Evolutionary conservation across 2,888 invertebrate species (phyloP).

Genomic region (Tipula lateralis): DNA sequence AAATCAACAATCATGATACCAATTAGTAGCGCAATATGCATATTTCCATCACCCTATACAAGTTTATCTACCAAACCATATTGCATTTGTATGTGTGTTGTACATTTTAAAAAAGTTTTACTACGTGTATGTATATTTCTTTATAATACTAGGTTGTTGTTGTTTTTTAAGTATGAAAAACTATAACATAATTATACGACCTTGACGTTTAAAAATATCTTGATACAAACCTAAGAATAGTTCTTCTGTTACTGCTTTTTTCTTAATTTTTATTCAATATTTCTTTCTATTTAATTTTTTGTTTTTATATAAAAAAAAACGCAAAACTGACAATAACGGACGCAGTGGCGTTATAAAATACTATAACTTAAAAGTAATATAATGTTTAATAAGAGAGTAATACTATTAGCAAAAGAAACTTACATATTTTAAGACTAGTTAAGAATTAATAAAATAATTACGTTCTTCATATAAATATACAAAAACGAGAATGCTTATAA

Average conservation of each 20-base stretch:
- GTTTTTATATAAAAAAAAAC: background rate
- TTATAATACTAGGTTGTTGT: background rate
- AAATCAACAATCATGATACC: background rate
- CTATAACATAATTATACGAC: background rate
- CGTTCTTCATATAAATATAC: background rate
- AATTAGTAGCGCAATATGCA: background rate
- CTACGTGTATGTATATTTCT: background rate
- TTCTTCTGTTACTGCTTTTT: background rate
- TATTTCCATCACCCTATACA: background rate
- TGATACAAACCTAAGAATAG: background rate
- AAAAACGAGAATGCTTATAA: background rate
- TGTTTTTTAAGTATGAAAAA: background rate
- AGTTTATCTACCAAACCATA: background rate
- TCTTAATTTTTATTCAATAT: background rate
- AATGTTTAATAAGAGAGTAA: background rate
- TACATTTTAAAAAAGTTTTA: background rate
- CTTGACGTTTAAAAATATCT: slow-evolving; percentile 24
- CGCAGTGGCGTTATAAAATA: background rate
- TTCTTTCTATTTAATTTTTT: background rate
- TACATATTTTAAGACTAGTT: background rate
- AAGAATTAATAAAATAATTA: too few species aligned
- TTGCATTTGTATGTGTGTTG: background rate
- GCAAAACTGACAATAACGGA: background rate
- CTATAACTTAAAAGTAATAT: background rate
- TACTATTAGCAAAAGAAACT: background rate